These are phyloP conservation scores for Pachyuromys duprasi DNA, from an alignment of 2,797 vertebrate species.

Conservation along the genomic window DNA sequence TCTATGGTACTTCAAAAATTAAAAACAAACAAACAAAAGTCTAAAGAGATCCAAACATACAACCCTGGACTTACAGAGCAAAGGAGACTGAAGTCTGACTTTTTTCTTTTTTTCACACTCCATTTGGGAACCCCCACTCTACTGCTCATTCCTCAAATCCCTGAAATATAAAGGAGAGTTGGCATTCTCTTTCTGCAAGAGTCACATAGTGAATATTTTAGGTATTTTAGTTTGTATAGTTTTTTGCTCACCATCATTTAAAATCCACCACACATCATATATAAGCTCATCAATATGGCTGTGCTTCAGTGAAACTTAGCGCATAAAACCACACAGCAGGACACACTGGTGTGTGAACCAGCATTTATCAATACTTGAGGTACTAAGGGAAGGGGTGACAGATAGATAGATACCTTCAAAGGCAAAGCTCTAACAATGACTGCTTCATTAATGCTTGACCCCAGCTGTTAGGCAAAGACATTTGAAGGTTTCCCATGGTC, in stretches of 20 bases:
- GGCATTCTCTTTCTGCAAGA: background rate
- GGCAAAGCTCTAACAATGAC: background rate
- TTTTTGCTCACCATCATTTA: background rate
- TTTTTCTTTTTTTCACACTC: background rate
- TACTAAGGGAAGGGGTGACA: background rate
- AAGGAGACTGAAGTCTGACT: background rate
- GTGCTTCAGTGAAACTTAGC: background rate
- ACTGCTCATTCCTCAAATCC: background rate
- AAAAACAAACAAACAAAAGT: background rate
- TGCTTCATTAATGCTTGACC: background rate
- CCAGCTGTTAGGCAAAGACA: background rate
- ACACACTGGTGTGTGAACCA: background rate
- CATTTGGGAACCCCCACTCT: background rate
- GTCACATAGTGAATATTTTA: background rate
- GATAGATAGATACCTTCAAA: background rate
- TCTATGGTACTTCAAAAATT: background rate
- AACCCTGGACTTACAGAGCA: background rate
- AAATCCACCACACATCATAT: background rate
- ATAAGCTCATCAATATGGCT: background rate
- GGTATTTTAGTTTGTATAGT: background rate
- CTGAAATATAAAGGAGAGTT: background rate
- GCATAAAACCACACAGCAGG: background rate
- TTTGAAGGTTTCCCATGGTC: background rate
- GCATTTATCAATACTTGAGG: background rate
- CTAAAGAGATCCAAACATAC: background rate